Percentiles rank a stretch among this genome's conserved stretches.
phyloP scores from a whole-genome alignment of 2,797 vertebrate genomes.

The Gallinago nigripennis region DNA sequence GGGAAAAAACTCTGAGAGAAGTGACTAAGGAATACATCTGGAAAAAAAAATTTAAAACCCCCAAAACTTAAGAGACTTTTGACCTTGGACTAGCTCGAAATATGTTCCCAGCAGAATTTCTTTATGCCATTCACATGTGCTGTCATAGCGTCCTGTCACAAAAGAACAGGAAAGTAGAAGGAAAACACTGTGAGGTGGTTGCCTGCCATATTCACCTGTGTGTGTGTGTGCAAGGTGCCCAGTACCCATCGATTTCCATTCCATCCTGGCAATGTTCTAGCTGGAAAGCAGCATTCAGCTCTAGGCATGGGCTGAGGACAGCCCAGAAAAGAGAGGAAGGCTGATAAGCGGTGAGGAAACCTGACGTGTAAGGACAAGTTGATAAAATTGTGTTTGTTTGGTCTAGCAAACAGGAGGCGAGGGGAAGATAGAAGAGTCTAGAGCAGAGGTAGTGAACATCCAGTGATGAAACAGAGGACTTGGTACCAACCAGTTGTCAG shows the following conservation, averaged over 20 bases:
- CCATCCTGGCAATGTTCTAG: background rate
- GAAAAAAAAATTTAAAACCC: background rate
- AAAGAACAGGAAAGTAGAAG: background rate
- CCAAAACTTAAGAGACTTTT: background rate
- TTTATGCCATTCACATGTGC: background rate
- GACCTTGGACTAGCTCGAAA: background rate
- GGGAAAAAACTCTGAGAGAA: background rate
- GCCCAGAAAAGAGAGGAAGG: background rate
- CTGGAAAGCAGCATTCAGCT: background rate
- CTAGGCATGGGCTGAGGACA: background rate
- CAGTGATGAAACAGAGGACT: background rate
- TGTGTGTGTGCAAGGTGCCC: background rate
- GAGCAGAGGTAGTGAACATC: background rate
- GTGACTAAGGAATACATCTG: background rate
- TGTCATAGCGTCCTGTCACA: background rate
- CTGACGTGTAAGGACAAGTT: background rate
- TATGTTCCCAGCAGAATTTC: background rate
- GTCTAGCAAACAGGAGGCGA: background rate
- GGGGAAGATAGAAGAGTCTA: background rate
- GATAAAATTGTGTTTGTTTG: conserved; percentile 4
- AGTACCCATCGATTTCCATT: background rate
- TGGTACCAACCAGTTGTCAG: background rate
- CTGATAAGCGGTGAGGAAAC: background rate
- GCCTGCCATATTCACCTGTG: background rate
- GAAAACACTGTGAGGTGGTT: background rate